phyloP scores from a whole-genome alignment of 2,888 invertebrate genomes.

The Amblyjoppa fuscipennis region DNA sequence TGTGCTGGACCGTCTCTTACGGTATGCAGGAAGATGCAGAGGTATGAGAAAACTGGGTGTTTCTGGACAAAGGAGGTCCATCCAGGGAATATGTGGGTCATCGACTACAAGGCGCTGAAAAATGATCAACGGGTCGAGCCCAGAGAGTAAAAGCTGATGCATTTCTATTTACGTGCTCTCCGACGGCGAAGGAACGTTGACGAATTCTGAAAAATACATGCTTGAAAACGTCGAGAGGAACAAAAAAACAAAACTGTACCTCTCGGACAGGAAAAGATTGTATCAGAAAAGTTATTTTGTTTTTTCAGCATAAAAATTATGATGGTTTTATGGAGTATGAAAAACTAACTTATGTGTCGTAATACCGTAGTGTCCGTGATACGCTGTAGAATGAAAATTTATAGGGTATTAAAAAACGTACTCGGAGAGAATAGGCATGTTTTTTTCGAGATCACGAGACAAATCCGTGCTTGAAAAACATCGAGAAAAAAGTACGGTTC shows the following conservation, averaged over 20 bases:
- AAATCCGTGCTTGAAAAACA: background rate
- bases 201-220: background rate
- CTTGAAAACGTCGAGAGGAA: background rate
- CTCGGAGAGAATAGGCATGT: background rate
- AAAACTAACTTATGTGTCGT: background rate
- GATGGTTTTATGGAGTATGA: background rate
- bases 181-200: background rate
- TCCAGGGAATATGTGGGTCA: slow-evolving; percentile 69
- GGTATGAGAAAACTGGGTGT: slow-evolving; percentile 42
- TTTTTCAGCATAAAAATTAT: too few species aligned
- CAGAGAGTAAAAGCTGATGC: slow-evolving; percentile 12
- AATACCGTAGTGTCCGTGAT: background rate
- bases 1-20: slow-evolving; percentile 9
- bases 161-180: background rate
- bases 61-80: slow-evolving; percentile 55
- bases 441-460: background rate
- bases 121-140: slow-evolving; percentile 61
- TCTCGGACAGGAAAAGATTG: background rate
- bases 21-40: slow-evolving; percentile 8
- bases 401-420: background rate
- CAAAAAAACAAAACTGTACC: background rate
- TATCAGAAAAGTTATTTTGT: background rate
- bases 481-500: background rate
- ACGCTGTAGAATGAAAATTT: background rate
- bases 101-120: slow-evolving; percentile 65